phyloP scores from a whole-genome alignment of 2,797 vertebrate species.

The Mus minutoides region DNA sequence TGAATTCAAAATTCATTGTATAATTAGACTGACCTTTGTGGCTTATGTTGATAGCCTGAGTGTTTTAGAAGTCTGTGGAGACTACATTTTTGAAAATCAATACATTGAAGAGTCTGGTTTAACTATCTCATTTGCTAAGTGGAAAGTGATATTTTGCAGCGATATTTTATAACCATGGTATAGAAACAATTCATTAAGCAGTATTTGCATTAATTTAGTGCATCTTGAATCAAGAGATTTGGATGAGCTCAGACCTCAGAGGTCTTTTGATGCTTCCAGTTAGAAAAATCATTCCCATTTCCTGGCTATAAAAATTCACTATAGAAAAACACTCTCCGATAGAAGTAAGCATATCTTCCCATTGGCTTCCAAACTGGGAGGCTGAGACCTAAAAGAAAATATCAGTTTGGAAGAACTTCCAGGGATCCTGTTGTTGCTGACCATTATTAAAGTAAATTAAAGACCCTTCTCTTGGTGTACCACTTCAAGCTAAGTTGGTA shows the following conservation, averaged over 20 bases:
- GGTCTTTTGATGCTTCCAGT: conserved; percentile 5
- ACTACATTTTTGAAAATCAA: conserved; percentile 66
- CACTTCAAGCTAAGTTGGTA: neutral
- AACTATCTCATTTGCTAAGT: conserved; percentile 52
- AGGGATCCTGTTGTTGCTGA: neutral
- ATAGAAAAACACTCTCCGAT: conserved; percentile 62
- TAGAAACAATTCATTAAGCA: conserved; percentile 77
- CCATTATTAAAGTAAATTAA: conserved; percentile 28
- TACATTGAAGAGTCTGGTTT: conserved; percentile 46
- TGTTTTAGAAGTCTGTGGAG: conserved; percentile 59
- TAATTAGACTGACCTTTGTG: conserved; percentile 67
- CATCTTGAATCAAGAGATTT: conserved; percentile 61
- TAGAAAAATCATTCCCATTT: conserved; percentile 60
- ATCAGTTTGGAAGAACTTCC: conserved; percentile 60
- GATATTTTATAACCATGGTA: conserved; percentile 67
- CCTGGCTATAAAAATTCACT: conserved; percentile 65
- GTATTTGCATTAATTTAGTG: conserved; percentile 72
- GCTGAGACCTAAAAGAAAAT: conserved; percentile 44
- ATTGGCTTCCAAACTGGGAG: conserved; percentile 54
- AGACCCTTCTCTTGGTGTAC: neutral
- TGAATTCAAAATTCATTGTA: conserved; percentile 52
- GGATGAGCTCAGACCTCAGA: conserved; percentile 59
- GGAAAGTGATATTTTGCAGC: conserved; percentile 56
- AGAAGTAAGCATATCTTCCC: conserved; percentile 68
- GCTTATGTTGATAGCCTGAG: neutral